Conservation (phyloP, 2,888 invertebrate genomes). For the Diarsia dahlii region DNA sequence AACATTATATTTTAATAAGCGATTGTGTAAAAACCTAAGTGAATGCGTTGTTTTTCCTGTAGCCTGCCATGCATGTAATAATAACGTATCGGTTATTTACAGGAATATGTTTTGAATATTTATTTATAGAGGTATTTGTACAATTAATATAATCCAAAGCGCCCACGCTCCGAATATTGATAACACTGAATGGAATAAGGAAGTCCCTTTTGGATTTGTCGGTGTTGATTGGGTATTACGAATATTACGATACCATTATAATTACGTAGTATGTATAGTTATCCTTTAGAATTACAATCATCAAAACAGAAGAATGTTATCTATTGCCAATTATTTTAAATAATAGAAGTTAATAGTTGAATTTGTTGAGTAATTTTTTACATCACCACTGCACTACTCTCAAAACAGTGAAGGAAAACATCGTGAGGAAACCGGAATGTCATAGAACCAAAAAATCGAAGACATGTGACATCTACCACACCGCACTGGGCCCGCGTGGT, state of each 20-base stretch:
- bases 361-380: too few species aligned
- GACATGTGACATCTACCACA: too few species aligned
- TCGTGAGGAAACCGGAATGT: too few species aligned
- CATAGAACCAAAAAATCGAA: too few species aligned
- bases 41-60: conserved; percentile 33
- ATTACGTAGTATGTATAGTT: not conserved
- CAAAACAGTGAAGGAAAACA: too few species aligned
- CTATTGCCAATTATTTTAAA: not conserved
- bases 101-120: conserved; percentile 10
- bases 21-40: conserved; percentile 28
- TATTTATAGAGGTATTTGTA: conserved; percentile 6
- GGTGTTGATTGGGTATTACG: conserved; percentile 5
- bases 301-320: not conserved
- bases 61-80: not conserved
- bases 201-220: conserved; percentile 27
- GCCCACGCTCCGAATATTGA: conserved; percentile 46
- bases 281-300: not conserved
- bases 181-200: conserved; percentile 37
- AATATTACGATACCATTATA: not conserved
- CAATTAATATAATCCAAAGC: conserved; percentile 32
- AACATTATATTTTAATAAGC: conserved; percentile 51
- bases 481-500: too few species aligned
- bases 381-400: too few species aligned
- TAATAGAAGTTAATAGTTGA: not conserved
- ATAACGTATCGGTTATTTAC: conserved; percentile 6